A percentile compares a stretch with the other conserved stretches of the same genome.
Conservation (phyloP, 2,797 vertebrate genomes). For the Mus minutoides region DNA sequence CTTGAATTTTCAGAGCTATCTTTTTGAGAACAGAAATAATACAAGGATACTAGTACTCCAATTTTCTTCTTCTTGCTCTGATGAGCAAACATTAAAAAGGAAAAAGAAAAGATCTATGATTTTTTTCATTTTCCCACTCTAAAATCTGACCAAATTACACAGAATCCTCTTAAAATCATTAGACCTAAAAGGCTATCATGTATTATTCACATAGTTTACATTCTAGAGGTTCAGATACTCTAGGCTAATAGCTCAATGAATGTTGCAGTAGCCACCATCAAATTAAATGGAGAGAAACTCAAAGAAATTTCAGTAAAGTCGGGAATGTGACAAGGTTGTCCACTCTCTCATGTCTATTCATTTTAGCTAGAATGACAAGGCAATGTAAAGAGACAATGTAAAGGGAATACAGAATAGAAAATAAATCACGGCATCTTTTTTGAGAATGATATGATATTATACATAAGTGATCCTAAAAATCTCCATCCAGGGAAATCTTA, state of each 20-base stretch:
- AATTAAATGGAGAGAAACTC: not conserved
- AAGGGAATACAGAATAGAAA: not conserved
- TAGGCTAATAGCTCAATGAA: not conserved
- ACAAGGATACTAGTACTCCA: not conserved
- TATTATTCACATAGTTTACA: not conserved
- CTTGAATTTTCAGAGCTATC: not conserved
- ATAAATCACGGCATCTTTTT: not conserved
- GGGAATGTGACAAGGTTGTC: not conserved
- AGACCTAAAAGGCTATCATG: not conserved
- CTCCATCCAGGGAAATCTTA: not conserved
- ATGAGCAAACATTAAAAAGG: not conserved
- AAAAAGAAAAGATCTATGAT: not conserved
- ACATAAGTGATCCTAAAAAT: not conserved
- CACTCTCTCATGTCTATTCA: no score
- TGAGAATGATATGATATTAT: not conserved
- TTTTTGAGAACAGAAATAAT: conserved; percentile 4
- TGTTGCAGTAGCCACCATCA: not conserved
- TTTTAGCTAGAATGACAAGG: not conserved
- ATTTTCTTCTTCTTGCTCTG: not conserved
- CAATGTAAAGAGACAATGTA: not conserved
- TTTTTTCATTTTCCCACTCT: not conserved
- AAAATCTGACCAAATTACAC: not conserved
- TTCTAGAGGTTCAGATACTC: not conserved
- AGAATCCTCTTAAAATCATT: not conserved
- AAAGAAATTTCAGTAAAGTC: not conserved